phyloP scores from a whole-genome alignment of 1,140 invertebrate genomes.

The Hypothenemus hampei region DNA sequence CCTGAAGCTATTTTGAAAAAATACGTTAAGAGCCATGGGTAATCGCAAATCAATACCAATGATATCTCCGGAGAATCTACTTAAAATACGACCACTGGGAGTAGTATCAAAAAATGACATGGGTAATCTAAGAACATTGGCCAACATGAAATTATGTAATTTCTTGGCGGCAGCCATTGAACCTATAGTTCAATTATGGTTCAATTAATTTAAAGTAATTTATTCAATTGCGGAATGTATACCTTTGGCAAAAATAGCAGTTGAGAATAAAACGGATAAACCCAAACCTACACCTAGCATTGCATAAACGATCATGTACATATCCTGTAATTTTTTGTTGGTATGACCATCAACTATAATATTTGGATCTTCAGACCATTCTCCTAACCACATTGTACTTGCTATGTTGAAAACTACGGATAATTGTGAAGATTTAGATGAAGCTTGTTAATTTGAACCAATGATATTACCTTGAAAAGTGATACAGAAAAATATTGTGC shows the following conservation, averaged over 20 bases:
- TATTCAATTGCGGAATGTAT: background rate
- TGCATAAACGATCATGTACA: constrained; percentile 84
- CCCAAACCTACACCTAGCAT: constrained; percentile 75
- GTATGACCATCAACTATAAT: constrained; percentile 54
- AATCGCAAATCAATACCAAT: constrained; percentile 32
- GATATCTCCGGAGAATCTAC: constrained; percentile 52
- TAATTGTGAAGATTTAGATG: background rate
- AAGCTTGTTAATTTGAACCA: background rate
- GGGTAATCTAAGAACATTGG: constrained; percentile 56
- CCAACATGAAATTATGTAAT: constrained; percentile 59
- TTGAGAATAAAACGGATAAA: background rate
- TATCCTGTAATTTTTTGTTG: constrained; percentile 58
- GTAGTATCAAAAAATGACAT: constrained; percentile 72
- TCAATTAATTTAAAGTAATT: background rate
- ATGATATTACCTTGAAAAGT: constrained; percentile 53
- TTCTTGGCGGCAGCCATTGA: constrained; percentile 50
- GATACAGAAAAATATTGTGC: constrained; percentile 72
- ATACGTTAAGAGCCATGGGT: constrained; percentile 25
- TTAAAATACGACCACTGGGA: constrained; percentile 66
- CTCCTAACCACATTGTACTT: constrained; percentile 84
- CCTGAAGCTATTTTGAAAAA: constrained; percentile 22
- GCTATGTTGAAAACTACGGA: constrained; percentile 70
- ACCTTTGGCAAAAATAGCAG: constrained; percentile 19
- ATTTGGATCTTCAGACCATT: constrained; percentile 63
- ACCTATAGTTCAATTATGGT: constrained; percentile 1